These are phyloP conservation scores for Trichopoda pennipes DNA, from an alignment of 2,888 invertebrate species.

Conservation along the genomic window DNA sequence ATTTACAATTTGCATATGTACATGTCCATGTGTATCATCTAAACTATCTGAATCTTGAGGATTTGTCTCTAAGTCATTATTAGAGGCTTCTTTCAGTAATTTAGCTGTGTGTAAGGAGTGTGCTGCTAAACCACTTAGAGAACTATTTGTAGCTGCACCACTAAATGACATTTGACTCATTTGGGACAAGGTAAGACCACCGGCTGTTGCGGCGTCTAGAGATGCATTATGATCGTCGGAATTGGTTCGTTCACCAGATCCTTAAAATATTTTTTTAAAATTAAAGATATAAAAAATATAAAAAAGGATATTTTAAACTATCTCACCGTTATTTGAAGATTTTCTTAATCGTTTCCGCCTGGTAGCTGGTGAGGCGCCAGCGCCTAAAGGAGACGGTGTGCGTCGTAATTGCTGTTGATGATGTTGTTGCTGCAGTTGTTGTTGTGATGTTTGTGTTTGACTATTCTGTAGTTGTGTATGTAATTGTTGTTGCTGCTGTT, in stretches of 20 bases:
- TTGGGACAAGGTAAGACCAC: slow-evolving; percentile 81
- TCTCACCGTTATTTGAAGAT: slow-evolving; percentile 83
- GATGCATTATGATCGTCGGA: slow-evolving; percentile 81
- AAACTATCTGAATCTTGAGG: slow-evolving; percentile 83
- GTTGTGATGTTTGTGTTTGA: slow-evolving; percentile 82
- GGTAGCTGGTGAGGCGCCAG: slow-evolving; percentile 86
- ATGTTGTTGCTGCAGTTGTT: slow-evolving; percentile 84
- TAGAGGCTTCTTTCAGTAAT: slow-evolving; percentile 81
- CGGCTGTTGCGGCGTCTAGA: slow-evolving; percentile 77
- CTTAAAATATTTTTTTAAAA: slow-evolving; percentile 70
- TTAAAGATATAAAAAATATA: neutral
- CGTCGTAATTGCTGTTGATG: slow-evolving; percentile 84
- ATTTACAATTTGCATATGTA: slow-evolving; percentile 82
- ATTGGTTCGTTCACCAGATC: slow-evolving; percentile 82
- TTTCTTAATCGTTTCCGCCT: slow-evolving; percentile 84
- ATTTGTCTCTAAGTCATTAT: slow-evolving; percentile 81
- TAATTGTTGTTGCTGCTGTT: slow-evolving; percentile 82
- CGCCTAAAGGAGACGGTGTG: slow-evolving; percentile 81
- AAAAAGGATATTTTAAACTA: slow-evolving; percentile 38
- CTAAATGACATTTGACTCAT: slow-evolving; percentile 82
- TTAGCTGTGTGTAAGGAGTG: slow-evolving; percentile 79
- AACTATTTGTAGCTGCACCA: slow-evolving; percentile 77
- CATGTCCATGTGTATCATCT: slow-evolving; percentile 81
- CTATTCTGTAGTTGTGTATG: slow-evolving; percentile 84
- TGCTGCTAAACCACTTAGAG: slow-evolving; percentile 76